A percentile compares a stretch with the other conserved stretches of the same genome.
phyloP scores from a whole-genome alignment of 2,797 vertebrate genomes.

The Sphenopsis melanotis region DNA sequence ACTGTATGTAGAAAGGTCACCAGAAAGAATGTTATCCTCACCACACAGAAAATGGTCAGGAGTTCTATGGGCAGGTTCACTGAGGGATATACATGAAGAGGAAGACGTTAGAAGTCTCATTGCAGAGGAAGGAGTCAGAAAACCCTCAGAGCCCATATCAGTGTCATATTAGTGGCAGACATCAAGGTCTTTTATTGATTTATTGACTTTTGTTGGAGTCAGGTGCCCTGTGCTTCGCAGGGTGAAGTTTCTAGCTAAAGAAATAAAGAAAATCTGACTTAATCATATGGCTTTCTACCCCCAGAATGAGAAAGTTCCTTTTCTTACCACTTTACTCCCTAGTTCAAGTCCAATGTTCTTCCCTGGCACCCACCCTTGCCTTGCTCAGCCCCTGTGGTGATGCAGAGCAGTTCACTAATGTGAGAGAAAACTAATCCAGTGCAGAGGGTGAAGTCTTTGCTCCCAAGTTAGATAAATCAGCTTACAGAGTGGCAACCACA shows the following conservation, averaged over 20 bases:
- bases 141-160: rapidly evolving
- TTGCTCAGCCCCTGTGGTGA: not conserved
- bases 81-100: not conserved
- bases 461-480: not conserved
- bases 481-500: rapidly evolving
- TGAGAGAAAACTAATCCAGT: not conserved
- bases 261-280: not conserved
- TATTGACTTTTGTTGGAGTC: not conserved
- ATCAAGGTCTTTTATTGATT: not conserved
- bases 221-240: not conserved
- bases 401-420: not conserved
- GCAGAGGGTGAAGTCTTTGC: not conserved
- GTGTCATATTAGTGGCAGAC: not conserved
- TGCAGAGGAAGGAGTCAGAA: not conserved
- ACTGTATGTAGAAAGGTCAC: not conserved
- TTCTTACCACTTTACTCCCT: not conserved
- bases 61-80: not conserved
- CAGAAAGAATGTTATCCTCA: not conserved
- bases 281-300: not conserved
- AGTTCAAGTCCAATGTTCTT: not conserved
- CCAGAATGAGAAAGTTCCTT: not conserved
- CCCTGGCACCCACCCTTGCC: not conserved
- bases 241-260: not conserved
- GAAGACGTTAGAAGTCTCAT: not conserved
- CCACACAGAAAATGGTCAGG: not conserved